Conservation (phyloP, 2,113 vertebrate genomes). For the Gobiocypris rarus region DNA sequence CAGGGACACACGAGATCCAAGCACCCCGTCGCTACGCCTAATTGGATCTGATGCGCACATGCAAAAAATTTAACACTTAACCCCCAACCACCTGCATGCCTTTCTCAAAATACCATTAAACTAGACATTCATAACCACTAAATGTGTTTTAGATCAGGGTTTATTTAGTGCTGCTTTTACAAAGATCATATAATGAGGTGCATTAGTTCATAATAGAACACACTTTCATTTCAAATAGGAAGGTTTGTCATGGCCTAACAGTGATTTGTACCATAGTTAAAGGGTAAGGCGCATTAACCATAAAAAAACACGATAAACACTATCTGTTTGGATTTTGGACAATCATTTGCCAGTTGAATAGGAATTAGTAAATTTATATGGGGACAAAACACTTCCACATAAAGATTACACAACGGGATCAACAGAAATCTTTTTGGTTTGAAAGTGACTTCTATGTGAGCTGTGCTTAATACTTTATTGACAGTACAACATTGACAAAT, state of each 20-base stretch:
- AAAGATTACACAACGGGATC: too few relatives aligned
- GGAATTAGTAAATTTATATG: too few relatives aligned
- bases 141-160: not conserved
- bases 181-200: not conserved
- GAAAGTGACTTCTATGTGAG: too few relatives aligned
- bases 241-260: not conserved
- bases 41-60: slow-evolving; percentile 64
- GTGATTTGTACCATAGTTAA: not conserved
- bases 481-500: too few relatives aligned
- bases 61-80: slow-evolving; percentile 41
- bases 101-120: slow-evolving; percentile 40
- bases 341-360: too few relatives aligned
- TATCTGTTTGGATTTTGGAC: too few relatives aligned
- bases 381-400: too few relatives aligned
- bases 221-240: not conserved
- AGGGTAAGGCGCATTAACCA: not conserved
- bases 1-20: slow-evolving; percentile 45
- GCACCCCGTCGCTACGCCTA: slow-evolving; percentile 54
- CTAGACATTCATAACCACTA: not conserved
- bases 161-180: not conserved
- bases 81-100: slow-evolving; percentile 48
- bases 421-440: too few relatives aligned
- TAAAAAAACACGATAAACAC: not conserved
- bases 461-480: too few relatives aligned
- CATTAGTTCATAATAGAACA: not conserved